phyloP scores from a whole-genome alignment of 2,113 vertebrate genomes.

The rabbit (Oryctolagus cuniculus) region DNA sequence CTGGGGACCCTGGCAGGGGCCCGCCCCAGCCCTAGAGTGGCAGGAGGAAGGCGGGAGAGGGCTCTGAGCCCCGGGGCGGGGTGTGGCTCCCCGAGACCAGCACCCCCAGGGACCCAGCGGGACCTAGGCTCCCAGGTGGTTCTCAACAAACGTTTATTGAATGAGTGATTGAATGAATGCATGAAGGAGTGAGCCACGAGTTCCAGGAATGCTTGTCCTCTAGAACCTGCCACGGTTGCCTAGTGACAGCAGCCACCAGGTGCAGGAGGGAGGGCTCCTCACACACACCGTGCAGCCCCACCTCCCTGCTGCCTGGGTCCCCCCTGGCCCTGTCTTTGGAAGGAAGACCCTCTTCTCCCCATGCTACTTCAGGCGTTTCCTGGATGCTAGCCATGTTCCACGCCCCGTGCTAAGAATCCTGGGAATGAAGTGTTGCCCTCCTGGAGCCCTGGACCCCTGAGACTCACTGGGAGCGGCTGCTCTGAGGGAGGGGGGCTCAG shows the following conservation, averaged over 20 bases:
- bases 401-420: fast-evolving
- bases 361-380: neutral
- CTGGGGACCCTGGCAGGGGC: neutral
- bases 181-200: neutral
- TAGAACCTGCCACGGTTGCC: neutral
- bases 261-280: too few species aligned
- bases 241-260: too few species aligned
- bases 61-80: neutral
- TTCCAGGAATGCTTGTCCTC: neutral
- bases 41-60: neutral
- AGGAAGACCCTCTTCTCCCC: neutral
- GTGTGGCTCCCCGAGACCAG: neutral
- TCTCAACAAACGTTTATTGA: neutral
- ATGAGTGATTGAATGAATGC: neutral
- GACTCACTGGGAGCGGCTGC: neutral
- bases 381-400: neutral
- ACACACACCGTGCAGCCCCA: fast-evolving
- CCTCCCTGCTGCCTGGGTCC: neutral
- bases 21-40: neutral
- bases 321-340: neutral
- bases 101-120: neutral
- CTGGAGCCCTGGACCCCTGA: neutral
- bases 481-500: neutral
- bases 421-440: neutral
- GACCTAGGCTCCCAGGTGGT: too few species aligned